Evolutionary conservation across 2,797 vertebrate species (phyloP).

Genomic region (Cyprinella venusta): DNA sequence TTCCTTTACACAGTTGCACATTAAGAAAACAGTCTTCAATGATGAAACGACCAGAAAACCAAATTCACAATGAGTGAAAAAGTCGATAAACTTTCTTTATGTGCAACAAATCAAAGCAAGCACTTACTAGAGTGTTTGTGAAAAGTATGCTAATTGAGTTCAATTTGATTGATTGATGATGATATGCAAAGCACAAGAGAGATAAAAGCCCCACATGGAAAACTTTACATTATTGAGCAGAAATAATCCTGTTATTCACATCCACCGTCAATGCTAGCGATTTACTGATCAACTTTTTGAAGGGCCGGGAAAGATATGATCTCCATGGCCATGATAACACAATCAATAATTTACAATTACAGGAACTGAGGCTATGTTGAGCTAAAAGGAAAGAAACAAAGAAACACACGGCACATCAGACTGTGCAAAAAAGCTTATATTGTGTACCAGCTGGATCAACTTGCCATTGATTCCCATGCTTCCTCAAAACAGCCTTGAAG

Average conservation of each 20-base stretch:
- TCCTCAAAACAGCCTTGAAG: not conserved
- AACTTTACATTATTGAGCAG: constrained; percentile 44
- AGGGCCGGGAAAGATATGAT: constrained; percentile 40
- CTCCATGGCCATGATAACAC: constrained; percentile 35
- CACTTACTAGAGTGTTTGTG: constrained; percentile 7
- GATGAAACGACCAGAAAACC: not conserved
- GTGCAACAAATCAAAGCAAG: constrained; percentile 24
- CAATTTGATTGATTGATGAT: constrained; percentile 26
- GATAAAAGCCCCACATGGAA: not conserved
- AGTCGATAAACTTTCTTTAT: not conserved
- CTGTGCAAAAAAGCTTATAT: not conserved
- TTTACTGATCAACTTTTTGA: constrained; percentile 45
- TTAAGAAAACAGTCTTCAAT: not conserved
- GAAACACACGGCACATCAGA: not conserved
- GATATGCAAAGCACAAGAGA: constrained; percentile 5
- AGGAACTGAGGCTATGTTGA: constrained; percentile 40
- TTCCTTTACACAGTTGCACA: not conserved
- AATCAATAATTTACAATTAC: constrained; percentile 49
- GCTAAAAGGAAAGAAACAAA: constrained; percentile 29
- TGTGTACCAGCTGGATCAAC: not conserved
- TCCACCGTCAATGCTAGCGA: constrained; percentile 18
- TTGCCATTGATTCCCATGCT: not conserved
- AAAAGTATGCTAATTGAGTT: constrained; percentile 25
- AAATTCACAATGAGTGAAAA: not conserved
- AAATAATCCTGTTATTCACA: constrained; percentile 42